A percentile compares a stretch with the other conserved stretches of the same genome.
Evolutionary conservation across 2,888 invertebrate genomes (phyloP).

Genomic region (Bursaphelenchus okinawaensis): DNA sequence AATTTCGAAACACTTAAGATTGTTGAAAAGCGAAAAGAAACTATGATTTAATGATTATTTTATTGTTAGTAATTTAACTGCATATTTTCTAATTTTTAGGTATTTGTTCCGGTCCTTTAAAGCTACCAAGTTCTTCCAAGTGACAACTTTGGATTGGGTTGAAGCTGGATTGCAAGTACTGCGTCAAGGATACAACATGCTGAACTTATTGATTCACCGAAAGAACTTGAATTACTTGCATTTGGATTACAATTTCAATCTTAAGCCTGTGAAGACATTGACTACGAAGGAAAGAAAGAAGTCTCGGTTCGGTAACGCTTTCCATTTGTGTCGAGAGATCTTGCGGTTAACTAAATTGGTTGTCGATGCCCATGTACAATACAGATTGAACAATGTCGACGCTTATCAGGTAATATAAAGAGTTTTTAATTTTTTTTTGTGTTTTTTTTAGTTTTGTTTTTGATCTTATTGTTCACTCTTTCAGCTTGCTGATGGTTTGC

Average conservation of each 20-base stretch:
- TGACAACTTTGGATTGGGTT: conserved; percentile 98
- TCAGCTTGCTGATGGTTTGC: conserved; percentile 91
- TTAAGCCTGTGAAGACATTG: conserved; percentile 97
- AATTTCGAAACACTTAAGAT: too few species aligned
- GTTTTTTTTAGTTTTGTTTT: conserved; percentile 11
- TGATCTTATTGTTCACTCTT: conserved; percentile 15
- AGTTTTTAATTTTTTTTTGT: conserved; percentile 4
- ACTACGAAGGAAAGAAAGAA: conserved; percentile 99
- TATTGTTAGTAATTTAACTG: neutral
- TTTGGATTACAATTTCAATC: conserved; percentile 98
- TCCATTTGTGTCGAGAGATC: conserved; percentile 97
- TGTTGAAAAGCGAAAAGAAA: too few species aligned
- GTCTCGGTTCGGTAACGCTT: conserved; percentile 74
- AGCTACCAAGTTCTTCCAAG: conserved; percentile 99
- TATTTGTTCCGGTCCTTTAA: conserved; percentile 98
- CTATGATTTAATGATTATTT: neutral
- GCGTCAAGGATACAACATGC: conserved; percentile 98
- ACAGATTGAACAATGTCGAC: conserved; percentile 96
- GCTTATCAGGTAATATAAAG: conserved; percentile 76
- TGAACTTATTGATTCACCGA: conserved; percentile 93
- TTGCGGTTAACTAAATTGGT: conserved; percentile 94
- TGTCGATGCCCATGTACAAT: conserved; percentile 98
- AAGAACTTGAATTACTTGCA: conserved; percentile 99
- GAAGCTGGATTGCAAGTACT: conserved; percentile 92
- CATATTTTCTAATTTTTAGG: too few species aligned